Evolutionary conservation across 2,797 vertebrate genomes (phyloP), one percentile per base, ranked within the genome.

Genomic region (Tapirus indicus): DNA sequence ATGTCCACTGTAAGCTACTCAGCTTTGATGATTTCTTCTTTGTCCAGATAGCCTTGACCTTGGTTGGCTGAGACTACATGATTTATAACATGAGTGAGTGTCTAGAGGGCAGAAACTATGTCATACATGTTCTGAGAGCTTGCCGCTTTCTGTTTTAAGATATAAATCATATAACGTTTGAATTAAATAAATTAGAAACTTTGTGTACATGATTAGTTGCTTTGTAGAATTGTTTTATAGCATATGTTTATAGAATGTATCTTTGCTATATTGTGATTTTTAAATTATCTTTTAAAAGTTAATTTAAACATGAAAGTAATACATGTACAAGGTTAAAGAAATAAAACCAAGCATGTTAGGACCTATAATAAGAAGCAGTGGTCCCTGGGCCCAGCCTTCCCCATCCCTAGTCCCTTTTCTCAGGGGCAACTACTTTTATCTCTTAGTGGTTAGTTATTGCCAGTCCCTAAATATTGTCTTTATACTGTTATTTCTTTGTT

Each of bases 101-200:
- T 97, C 90, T 77, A 66, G 77, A 97, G 92, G 92, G 88, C 93
- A 95, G 75, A 97, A 97, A 96, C 95, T 95, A 90, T 97, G 96
- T 95, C 96, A 97, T 83, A 71, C 41, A 27, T 91, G 83, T 69
- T 93, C 91, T 86, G 93, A 80, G 85, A 80, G 85, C 84, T 91
- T 88, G 88, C 83, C 52, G 27, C 14, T 95, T 94, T 86, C 68
- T 88, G 29, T 66, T 94, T 80, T 84, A 92, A 95, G 71, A 75
- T 75, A 94, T 94, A 92, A 97, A 86, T 96, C 80, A 94, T n/a
- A 17, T 88, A 56, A 79, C 23, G 54, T 77, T 88, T 95, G 38
- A 54, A 91, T 90, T 87, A 90, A 94, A 75, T 74, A 83, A 86
- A 77, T 91, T 77, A 78, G 49, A 88, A 85, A 49, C 56, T 78